These are phyloP conservation scores for Campoletis raptor DNA, from an alignment of 2,888 invertebrate species.

Conservation along the genomic window DNA sequence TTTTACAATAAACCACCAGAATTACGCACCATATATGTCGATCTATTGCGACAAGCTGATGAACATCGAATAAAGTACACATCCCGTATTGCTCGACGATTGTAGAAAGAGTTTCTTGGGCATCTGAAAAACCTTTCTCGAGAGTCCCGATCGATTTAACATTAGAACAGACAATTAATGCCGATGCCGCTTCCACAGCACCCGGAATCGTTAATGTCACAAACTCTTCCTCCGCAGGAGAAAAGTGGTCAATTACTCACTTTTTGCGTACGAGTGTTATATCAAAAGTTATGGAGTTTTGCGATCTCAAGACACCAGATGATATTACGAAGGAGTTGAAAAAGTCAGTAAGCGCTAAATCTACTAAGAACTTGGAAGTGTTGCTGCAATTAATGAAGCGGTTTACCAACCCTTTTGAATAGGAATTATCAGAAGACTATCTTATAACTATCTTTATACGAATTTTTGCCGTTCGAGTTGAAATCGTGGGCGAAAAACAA, in stretches of 20 bases:
- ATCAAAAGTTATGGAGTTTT: conserved; percentile 59
- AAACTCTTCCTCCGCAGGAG: conserved; percentile 54
- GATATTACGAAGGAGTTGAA: conserved; percentile 70
- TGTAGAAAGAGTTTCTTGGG: conserved; percentile 31
- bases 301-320: conserved; percentile 60
- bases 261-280: conserved; percentile 69
- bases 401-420: conserved; percentile 72
- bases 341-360: conserved; percentile 60
- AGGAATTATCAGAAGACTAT: conserved; percentile 68
- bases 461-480: conserved; percentile 73
- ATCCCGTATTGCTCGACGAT: conserved; percentile 43
- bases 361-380: conserved; percentile 64
- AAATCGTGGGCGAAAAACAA: conserved; percentile 71
- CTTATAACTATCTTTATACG: conserved; percentile 73
- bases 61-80: conserved; percentile 36
- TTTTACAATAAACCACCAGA: conserved; percentile 44
- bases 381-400: conserved; percentile 59
- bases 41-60: conserved; percentile 36
- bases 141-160: conserved; percentile 23
- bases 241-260: conserved; percentile 70
- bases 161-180: conserved; percentile 30
- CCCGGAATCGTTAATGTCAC: conserved; percentile 72
- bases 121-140: conserved; percentile 56
- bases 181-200: conserved; percentile 70
- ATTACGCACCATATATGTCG: conserved; percentile 36